phyloP scores from a whole-genome alignment of 2,888 invertebrate genomes.

The Hirtodrosophila cameraria region DNA sequence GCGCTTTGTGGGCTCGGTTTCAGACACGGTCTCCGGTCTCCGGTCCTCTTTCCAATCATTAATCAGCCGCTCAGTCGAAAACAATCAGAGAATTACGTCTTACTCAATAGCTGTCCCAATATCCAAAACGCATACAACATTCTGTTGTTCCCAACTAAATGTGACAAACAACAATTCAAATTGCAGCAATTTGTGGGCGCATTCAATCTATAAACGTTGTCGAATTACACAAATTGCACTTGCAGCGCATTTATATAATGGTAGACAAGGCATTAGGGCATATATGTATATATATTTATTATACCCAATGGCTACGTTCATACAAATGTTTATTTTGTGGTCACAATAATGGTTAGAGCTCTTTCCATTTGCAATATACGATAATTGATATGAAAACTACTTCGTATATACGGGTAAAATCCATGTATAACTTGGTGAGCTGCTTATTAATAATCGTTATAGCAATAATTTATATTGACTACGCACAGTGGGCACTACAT shows the following conservation, averaged over 20 bases:
- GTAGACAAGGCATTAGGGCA: not conserved
- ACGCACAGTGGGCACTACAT: constrained; percentile 11
- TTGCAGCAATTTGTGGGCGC: constrained; percentile 10
- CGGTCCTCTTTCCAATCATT: constrained; percentile 16
- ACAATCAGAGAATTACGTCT: constrained; percentile 22
- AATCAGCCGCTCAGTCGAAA: constrained; percentile 8
- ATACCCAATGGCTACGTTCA: no score
- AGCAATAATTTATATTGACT: constrained; percentile 14
- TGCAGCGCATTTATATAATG: constrained; percentile 14
- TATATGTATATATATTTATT: not conserved
- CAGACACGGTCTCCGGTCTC: constrained; percentile 7
- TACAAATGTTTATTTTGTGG: not conserved
- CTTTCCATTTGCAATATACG: constrained; percentile 4
- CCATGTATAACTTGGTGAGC: not conserved
- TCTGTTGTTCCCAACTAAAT: not conserved
- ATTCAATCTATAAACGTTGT: constrained; percentile 1
- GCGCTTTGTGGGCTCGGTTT: constrained; percentile 53
- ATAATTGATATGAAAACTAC: constrained; percentile 14
- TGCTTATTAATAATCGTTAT: constrained; percentile 25
- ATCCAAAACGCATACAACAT: not conserved
- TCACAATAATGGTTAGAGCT: not conserved
- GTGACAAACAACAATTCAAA: not conserved
- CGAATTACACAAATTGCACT: constrained; percentile 19
- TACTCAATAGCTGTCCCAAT: not conserved
- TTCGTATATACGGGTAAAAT: constrained; percentile 10